Conservation (phyloP, 2,797 vertebrate species). For the Lepilemur septentrionalis region DNA sequence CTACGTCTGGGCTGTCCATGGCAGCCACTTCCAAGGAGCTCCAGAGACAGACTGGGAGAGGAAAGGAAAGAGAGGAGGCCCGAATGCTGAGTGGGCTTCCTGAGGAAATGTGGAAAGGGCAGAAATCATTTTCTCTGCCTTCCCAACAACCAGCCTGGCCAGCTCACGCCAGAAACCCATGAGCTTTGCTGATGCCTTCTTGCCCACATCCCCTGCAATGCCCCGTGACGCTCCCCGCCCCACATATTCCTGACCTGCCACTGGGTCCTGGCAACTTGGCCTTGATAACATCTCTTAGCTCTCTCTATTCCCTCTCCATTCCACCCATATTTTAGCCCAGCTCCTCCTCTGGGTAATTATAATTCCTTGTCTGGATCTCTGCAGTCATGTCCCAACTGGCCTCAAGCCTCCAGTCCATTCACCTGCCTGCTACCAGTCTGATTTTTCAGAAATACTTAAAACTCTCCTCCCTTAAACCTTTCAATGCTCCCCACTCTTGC, state of each 20-base stretch:
- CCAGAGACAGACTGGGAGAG: background rate
- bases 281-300: background rate
- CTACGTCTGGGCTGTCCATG: background rate
- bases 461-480: background rate
- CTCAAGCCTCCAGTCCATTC: background rate
- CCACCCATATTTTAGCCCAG: background rate
- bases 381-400: background rate
- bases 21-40: background rate
- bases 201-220: no score
- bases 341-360: background rate
- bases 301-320: background rate
- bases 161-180: background rate
- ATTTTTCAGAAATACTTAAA: conserved; percentile 13
- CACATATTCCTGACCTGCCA: background rate
- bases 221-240: fast-evolving
- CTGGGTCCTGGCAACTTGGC: background rate
- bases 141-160: background rate
- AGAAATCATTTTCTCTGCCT: background rate
- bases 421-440: background rate
- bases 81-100: background rate
- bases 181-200: background rate
- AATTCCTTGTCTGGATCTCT: background rate
- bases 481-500: background rate
- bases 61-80: background rate
- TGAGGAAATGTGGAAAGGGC: background rate